Evolutionary conservation across 2,113 vertebrate species (phyloP), one percentile per base, ranked within the genome.

Genomic region (Tachysurus vachellii): DNA sequence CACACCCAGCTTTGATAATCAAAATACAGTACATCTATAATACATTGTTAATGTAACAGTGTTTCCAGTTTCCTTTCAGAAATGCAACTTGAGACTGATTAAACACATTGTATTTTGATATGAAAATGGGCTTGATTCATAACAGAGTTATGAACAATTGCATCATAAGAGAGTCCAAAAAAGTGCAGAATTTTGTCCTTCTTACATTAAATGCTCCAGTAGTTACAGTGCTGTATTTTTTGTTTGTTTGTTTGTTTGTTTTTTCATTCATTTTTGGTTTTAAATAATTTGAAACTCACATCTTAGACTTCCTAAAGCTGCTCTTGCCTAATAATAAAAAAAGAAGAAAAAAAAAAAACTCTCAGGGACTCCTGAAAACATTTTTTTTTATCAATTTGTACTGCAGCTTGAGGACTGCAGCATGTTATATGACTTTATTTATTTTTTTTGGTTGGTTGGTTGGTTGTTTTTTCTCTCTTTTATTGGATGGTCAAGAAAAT

Each of bases 1-100:
- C 50, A 77, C 64, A 28, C 62, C 42, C 36, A 44, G 80, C 61
- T 68, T 17, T 68, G 82, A 31, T 21, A 31, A 81, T 5, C 36
- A 11, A 79, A 36, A 59, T 56, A 31, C n/a, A n/a, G n/a, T n/a
- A n/a, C 77, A 56, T 12, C 17, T 79, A 79, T 56, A 79, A n/a
- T 56, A 79, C 76, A 80, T 36, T 80, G 54, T 31, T 57, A 68
- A 54, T 9, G 16, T n/a, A 80, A 80, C 73, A 80, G 62, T 86
- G 85, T 86, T 86, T 80, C 23, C 77, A 44, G 44, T 44, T 80
- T 42, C 47, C 28, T 9, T 23, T 80, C 8, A 17, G 23, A 70
- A 86, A 80, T 31, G 50, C 50, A 57, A 56, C 53, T 80, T n/a
- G 61, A 80, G 68, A n/a, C 61, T 80, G 28, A 54, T 17, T 54